phyloP scores from a whole-genome alignment of 2,888 invertebrate species.

The Drosophila borborema region DNA sequence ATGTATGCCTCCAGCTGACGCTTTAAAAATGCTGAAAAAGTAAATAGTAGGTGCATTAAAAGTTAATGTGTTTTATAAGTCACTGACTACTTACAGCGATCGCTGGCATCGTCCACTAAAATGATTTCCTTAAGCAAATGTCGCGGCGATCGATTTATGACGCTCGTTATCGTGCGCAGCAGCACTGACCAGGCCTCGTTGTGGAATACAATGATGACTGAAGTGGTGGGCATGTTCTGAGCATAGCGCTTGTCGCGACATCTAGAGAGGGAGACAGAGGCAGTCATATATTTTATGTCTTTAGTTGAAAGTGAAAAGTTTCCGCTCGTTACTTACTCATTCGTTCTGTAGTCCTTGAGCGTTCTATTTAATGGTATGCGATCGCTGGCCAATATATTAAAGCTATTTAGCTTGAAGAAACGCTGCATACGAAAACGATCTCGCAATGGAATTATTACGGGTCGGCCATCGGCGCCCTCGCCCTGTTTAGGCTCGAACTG shows the following conservation, averaged over 20 bases:
- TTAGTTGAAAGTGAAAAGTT: not conserved
- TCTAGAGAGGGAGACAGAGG: constrained; percentile 84
- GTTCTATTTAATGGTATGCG: constrained; percentile 93
- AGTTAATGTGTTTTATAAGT: not conserved
- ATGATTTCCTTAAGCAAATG: constrained; percentile 92
- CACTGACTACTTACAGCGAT: constrained; percentile 88
- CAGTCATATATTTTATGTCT: not conserved
- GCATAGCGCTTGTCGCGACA: constrained; percentile 87
- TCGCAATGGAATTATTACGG: constrained; percentile 91
- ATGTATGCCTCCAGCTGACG: constrained; percentile 89
- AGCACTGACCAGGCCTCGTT: constrained; percentile 99
- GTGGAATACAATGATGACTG: constrained; percentile 98
- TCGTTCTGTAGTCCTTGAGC: constrained; percentile 93
- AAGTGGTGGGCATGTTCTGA: constrained; percentile 91
- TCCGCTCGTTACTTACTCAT: constrained; percentile 87
- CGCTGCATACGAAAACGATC: constrained; percentile 92
- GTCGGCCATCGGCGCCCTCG: constrained; percentile 92
- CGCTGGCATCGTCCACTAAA: constrained; percentile 95
- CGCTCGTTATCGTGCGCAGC: constrained; percentile 96
- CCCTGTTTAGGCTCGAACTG: constrained; percentile 90
- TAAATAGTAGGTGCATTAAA: not conserved
- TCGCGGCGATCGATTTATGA: constrained; percentile 94
- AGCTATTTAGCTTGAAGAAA: constrained; percentile 93
- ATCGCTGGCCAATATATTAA: constrained; percentile 95
- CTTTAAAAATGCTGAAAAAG: constrained; percentile 87